These are phyloP conservation scores for Bombus balteatus DNA, from an alignment of 1,140 invertebrate species.

Conservation along the genomic window DNA sequence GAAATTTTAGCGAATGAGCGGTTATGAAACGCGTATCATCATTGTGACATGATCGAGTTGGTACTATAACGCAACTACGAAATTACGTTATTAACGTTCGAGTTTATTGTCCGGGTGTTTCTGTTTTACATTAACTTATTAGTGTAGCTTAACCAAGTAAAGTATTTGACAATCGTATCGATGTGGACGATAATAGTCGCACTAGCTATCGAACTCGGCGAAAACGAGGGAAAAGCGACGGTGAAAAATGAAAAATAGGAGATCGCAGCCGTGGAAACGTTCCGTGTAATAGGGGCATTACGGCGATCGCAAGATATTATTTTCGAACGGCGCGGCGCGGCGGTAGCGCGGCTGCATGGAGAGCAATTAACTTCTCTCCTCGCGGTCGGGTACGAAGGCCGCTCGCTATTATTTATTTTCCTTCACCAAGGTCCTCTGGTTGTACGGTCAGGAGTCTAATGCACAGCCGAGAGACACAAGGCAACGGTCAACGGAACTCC, in stretches of 20 bases:
- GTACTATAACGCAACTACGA: too few species aligned
- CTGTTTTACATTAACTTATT: too few species aligned
- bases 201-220: too few species aligned
- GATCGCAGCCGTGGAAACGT: constrained; percentile 19
- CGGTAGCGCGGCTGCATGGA: constrained; percentile 42
- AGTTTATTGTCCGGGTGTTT: too few species aligned
- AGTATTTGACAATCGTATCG: too few species aligned
- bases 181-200: too few species aligned
- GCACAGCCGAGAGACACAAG: constrained; percentile 21
- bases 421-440: constrained; percentile 61
- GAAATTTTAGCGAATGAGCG: too few species aligned
- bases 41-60: too few species aligned
- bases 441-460: constrained; percentile 24
- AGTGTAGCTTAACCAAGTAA: too few species aligned
- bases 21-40: too few species aligned
- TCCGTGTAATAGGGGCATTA: constrained; percentile 52
- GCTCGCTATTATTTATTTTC: constrained; percentile 67
- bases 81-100: too few species aligned
- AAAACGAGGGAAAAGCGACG: constrained; percentile 23
- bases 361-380: constrained; percentile 65
- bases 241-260: constrained; percentile 31
- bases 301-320: constrained; percentile 51
- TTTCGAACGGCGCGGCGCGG: constrained; percentile 33
- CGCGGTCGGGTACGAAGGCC: constrained; percentile 57
- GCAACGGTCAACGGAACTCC: neutral